Base-by-base conservation (phyloP, 2,888 invertebrate species). In the Rhagium mordax region DNA sequence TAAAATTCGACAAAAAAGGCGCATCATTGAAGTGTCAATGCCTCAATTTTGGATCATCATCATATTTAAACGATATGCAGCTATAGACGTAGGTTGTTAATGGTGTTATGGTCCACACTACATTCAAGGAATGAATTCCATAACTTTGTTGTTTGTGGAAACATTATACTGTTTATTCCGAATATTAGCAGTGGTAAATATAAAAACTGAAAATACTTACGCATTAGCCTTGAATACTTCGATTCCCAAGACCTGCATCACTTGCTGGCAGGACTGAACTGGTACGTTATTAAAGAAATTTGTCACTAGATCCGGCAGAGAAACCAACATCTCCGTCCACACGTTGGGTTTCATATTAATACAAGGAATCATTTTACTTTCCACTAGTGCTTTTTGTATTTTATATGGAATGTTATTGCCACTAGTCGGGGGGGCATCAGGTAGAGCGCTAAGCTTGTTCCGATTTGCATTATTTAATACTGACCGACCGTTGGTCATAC, bases 301-400 rank as follows among this genome's bases (percentile, higher is more conserved):
- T 85, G 92, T 91, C 70, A 94, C 93, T 78, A 96, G 92, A 88
- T 96, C 96, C 5, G 94, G 93, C 78, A 96, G 89, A 13, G 96
- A 94, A 91, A 96, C 95, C 85, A 96, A 89, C 83, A 95, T 90
- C 86, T 96, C 96, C 20, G 93, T 91, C 87, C 94, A 94, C 79
- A 93, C 92, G 89, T 93, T 95, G 15, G 95, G 94, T 89, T 95
- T 95, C 88, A 94, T 93, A 88, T 96, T 96, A 85, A 96, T 95
- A 88, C 95, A 95, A 67, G 94, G 94, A 81, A 96, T 93, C 91
- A 95, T 91, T 83, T 93, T 93, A 84, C 93, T 94, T 85, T 94
- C 94, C 69, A 96, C 93, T 75, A 94, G 90, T 51, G 94, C 95
- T 85, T 94, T 94, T 84, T 95, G 95, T 21, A 83, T 77, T 90